phyloP scores from a whole-genome alignment of 2,797 vertebrate genomes.

The Sebastes trivittatus region DNA sequence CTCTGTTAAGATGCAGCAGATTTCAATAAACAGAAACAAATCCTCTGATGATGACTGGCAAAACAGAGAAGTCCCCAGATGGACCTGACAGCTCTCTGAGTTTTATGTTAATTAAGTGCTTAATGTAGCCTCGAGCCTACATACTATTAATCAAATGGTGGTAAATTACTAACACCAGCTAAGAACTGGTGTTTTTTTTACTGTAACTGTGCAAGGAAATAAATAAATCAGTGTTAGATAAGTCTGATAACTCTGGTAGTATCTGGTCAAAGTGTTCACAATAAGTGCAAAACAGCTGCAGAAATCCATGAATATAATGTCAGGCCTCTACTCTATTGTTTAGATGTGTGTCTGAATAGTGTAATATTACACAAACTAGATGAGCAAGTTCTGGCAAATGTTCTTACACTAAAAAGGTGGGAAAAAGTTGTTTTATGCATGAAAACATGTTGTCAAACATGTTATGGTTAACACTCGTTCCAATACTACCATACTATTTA shows the following conservation, averaged over 20 bases:
- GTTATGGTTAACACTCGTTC: too few species aligned
- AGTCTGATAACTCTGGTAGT: not conserved
- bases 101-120: not conserved
- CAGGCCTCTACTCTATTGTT: not conserved
- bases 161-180: not conserved
- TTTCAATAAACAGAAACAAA: not conserved
- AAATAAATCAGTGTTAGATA: not conserved
- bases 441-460: not conserved
- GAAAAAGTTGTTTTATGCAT: too few species aligned
- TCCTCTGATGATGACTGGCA: not conserved
- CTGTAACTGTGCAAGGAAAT: not conserved
- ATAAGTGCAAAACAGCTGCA: not conserved
- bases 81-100: not conserved
- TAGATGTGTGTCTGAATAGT: not conserved
- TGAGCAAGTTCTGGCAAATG: constrained; percentile 18
- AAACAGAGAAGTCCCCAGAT: not conserved
- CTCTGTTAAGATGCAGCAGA: not conserved
- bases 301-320: not conserved
- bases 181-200: not conserved
- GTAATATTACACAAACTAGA: constrained; percentile 10
- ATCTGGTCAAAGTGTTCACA: not conserved
- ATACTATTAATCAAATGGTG: not conserved
- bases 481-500: too few species aligned
- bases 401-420: not conserved
- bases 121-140: fast-evolving